phyloP scores from a whole-genome alignment of 2,797 vertebrate genomes.

The Molossus alvarezi region DNA sequence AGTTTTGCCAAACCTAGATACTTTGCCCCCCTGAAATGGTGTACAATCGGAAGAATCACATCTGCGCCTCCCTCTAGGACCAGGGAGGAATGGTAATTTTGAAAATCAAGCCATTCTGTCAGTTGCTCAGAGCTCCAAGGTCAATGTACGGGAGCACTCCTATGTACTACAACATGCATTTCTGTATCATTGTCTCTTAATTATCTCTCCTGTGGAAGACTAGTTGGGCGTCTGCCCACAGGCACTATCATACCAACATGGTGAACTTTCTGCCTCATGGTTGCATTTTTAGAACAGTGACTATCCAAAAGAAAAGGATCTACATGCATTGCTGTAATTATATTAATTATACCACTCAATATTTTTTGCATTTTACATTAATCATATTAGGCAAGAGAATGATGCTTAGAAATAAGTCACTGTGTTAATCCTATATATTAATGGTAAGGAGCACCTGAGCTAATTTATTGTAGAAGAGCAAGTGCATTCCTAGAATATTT shows the following conservation, averaged over 20 bases:
- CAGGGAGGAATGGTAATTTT: constrained; percentile 84
- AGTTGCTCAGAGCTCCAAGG: constrained; percentile 82
- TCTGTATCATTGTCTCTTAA: constrained; percentile 78
- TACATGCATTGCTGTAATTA: background rate
- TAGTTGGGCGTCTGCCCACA: constrained; percentile 82
- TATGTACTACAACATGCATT: constrained; percentile 57
- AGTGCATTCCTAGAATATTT: constrained; percentile 65
- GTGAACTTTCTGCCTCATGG: constrained; percentile 79
- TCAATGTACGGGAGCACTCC: constrained; percentile 81
- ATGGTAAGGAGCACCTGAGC: constrained; percentile 25
- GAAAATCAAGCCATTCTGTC: constrained; percentile 78
- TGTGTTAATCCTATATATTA: constrained; percentile 31
- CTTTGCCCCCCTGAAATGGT: constrained; percentile 28
- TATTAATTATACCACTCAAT: constrained; percentile 75
- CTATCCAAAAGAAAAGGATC: constrained; percentile 81
- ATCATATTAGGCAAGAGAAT: constrained; percentile 64
- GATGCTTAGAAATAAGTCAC: constrained; percentile 61
- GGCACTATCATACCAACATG: constrained; percentile 83
- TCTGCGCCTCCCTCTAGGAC: constrained; percentile 69
- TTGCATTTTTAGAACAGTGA: constrained; percentile 73
- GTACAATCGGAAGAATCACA: constrained; percentile 69
- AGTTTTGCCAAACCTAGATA: background rate
- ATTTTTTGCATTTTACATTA: constrained; percentile 66
- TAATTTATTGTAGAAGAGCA: constrained; percentile 65
- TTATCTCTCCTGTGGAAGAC: constrained; percentile 89